Base-by-base conservation (phyloP, 2,888 invertebrate species). In the Omphaloscelis lunosa region DNA sequence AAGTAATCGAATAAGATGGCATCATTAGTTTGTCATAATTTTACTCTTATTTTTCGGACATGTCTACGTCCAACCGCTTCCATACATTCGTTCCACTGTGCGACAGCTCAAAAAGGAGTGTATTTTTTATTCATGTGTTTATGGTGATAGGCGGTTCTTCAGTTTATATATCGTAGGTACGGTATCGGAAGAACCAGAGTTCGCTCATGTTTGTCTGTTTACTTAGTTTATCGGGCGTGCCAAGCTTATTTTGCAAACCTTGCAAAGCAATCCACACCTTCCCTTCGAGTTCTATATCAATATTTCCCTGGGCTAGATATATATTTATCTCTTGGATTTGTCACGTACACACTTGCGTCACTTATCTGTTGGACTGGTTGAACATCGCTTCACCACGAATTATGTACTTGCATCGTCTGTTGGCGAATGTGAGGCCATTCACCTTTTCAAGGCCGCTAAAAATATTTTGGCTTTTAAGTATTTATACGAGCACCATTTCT, bases 381-480 rank as follows among this genome's bases (percentile, higher is more conserved):
- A 69, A 59, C 59, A 70, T 65, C 69, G 72, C 66, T 71, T 67
- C 41, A 48, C 58, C 62, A 63, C 78, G 72, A 69, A 68, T 74
- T 69, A 75, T 80, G 68, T 70, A 79, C 67, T 66, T 84, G 72
- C 76, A 70, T 66, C 63, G 75, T 70, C 71, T 80, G 69, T 86
- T 80, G 75, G 81, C 86, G 85, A 90, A 84, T 90, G 82, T 83
- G 82, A 86, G 92, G 90, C 88, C 92, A 92, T 79, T 93, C 91
- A 92, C 92, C 92, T 93, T 86, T 82, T 75, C 92, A 93, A 94
- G 94, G 93, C 89, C 90, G 89, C 62, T 75, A 68, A 53, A 77
- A 82, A 78, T 77, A 68, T 73, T 69, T 75, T 41, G 62, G n/a
- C 63, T 75, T 65, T 41, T 34, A 71, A 62, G 59, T 68, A n/a